Base-by-base conservation (phyloP, 2,888 invertebrate species). In the Aspidapion aeneum region DNA sequence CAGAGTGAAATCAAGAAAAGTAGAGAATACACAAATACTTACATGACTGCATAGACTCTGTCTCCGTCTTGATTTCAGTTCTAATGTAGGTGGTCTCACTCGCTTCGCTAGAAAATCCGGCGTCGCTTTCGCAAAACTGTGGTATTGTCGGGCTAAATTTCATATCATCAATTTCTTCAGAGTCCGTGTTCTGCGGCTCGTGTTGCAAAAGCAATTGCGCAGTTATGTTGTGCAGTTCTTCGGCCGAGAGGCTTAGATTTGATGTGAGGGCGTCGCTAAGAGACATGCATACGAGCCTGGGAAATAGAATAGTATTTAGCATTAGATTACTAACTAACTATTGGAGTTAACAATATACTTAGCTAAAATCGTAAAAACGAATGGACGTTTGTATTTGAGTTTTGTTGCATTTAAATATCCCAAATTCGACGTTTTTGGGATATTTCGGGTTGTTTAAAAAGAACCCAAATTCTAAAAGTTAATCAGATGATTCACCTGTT, bases 271-370 rank as follows among this genome's bases (percentile, higher is more conserved):
- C 81, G 73, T 82, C 82, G 63, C 77, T 81, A 63, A 82, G 68
- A 1, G 82, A 78, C 76, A 82, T 78, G 71, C 82, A 82, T 51
- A 82, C 76, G 62, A 82, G 71, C 55, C 82, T 82, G 69, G 65
- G 79, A 68, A 63, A 66, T 62, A 63, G 48, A 58, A 59, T 18
- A 55, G 61, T 65, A 66, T 54, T 12, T 54, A n/a, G 19, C n/a
- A 48, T 57, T 18, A 35, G 21, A 55, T 21, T 48, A 2, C 18
- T 9, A 19, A 17, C 21, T 7, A 18, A 35, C n/a, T 18, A 5
- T 54, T 5, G 21, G 7, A 21, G 19, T 22, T 12, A 2, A 1
- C n/a, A 2, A 19, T 1, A 55, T 17, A n/a, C n/a, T n/a, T n/a
- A n/a, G n/a, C n/a, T n/a, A n/a, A n/a, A n/a, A n/a, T n/a, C n/a